A percentile compares a stretch with the other conserved stretches of the same genome.
Conservation (phyloP, 2,888 invertebrate species). For the Morpho deidamia region DNA sequence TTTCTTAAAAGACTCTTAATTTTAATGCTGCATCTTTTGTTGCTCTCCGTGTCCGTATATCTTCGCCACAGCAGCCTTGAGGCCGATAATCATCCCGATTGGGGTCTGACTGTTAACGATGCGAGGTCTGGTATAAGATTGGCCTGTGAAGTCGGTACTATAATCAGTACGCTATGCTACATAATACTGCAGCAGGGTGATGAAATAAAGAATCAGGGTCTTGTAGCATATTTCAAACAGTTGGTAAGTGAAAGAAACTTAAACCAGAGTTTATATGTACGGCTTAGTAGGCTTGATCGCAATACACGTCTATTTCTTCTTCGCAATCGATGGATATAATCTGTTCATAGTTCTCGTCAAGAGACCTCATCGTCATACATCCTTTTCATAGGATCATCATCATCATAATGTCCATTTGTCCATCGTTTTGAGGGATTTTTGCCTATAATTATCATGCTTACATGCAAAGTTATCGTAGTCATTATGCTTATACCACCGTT, state of each 20-base stretch:
- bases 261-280: neutral
- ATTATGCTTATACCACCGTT: no score
- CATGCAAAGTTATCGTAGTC: no score
- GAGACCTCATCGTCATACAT: no score
- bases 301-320: no score
- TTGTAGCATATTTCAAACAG: slow-evolving; percentile 93
- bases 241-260: slow-evolving; percentile 81
- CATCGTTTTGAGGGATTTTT: no score
- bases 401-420: no score
- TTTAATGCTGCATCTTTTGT: slow-evolving; percentile 90
- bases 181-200: slow-evolving; percentile 95
- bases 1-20: slow-evolving; percentile 94
- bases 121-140: slow-evolving; percentile 78
- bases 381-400: no score
- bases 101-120: slow-evolving; percentile 56
- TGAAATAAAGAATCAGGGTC: slow-evolving; percentile 96
- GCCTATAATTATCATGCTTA: no score
- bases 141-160: slow-evolving; percentile 90
- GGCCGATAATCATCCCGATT: slow-evolving; percentile 53
- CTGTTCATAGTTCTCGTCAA: no score
- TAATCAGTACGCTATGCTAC: slow-evolving; percentile 91
- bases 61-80: slow-evolving; percentile 81
- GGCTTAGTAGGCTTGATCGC: no score
- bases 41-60: slow-evolving; percentile 94
- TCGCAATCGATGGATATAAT: no score